Base-by-base conservation (phyloP, 1,140 invertebrate genomes). In the Spodoptera litura region DNA sequence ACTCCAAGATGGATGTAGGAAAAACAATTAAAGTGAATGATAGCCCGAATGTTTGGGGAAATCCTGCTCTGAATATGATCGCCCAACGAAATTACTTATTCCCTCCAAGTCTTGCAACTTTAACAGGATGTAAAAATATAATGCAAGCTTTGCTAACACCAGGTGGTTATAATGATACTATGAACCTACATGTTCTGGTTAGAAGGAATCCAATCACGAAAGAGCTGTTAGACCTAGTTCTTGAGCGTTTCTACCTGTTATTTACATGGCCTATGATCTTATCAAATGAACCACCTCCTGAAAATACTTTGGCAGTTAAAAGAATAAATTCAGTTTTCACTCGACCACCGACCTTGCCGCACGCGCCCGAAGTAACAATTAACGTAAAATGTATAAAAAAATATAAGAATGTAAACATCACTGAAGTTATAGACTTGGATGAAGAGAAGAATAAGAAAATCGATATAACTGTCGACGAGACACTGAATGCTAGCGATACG, bases 191-290 rank as follows among this genome's bases (percentile, higher is more conserved):
- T 68, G 31, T 80, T 49, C 61, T 87, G 25, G 71, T 81, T 11
- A 85, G 68, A 79, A 87, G 75, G 79, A 93, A 91, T 87, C 1
- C 20, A 3, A 15, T 87, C 31, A 81, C 92, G 12, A 85, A 83
- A 75, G 80, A 88, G 0, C 82, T 89, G 64, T 61, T 89, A n/a
- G 53, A 81, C 52, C 12, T 83, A 5, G 84, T 93, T 15, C 83
- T 90, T 79, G 88, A 91, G 62, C 78, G 93, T 15, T 93, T 93
- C 80, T 85, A 89, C 84, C 74, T 82, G 20, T 77, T 94, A 27
- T 94, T 94, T 64, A 55, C 91, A 20, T 94, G 91, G 90, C 89
- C 92, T n/a, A 85, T 93, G 84, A 70, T 92, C 27, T 75, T 94
- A 49, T 89, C 91, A 2, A 92, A 89, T 88, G 83, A 83, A 71